Base-by-base conservation (phyloP, 2,113 vertebrate genomes). In the Hypomesus transpacificus region DNA sequence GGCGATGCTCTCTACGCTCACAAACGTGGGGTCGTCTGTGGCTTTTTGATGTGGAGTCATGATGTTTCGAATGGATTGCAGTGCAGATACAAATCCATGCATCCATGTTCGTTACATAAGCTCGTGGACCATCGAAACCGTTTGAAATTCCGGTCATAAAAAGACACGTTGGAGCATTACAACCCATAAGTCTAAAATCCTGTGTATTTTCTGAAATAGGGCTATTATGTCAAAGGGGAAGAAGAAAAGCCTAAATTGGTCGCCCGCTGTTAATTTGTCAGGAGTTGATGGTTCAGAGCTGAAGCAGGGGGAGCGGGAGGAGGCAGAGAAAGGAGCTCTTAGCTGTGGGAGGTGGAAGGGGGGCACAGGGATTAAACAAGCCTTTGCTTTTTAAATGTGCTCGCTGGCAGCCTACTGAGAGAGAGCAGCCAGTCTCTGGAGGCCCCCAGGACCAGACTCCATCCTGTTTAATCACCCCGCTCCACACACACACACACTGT, bases 401-500 rank as follows among this genome's bases (percentile, higher is more conserved):
- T 64, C 52, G 74, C 82, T 86, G 74, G 80, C 81, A 79, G 74
- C 60, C 80, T 82, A 70, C 76, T 75, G 77, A 85, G 79, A 85
- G 79, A 66, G 88, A 85, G 24, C 21, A 77, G 78, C 75, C 68
- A 31, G 1, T 65, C 63, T 73, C 84, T 80, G 81, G 62, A 77
- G 66, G 76, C 65, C 79, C 76, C 54, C 78, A 77, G 76, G 78
- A 81, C 70, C 71, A 76, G 70, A 78, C 66, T 56, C 73, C 82
- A 77, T 75, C 78, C 81, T 73, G 53, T 88, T 88, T 87, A 89
- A 76, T 91, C 79, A 86, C 80, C 60, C 60, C 18, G 31, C n/a
- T 31, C 39, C 20, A 51, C 56, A 61, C 54, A 68, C 66, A 26
- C 50, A 22, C 20, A 59, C 79, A 24, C 11, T 53, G 24, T 50